Conservation (phyloP, 1,140 invertebrate species). For the Macrostomum lignano region DNA sequence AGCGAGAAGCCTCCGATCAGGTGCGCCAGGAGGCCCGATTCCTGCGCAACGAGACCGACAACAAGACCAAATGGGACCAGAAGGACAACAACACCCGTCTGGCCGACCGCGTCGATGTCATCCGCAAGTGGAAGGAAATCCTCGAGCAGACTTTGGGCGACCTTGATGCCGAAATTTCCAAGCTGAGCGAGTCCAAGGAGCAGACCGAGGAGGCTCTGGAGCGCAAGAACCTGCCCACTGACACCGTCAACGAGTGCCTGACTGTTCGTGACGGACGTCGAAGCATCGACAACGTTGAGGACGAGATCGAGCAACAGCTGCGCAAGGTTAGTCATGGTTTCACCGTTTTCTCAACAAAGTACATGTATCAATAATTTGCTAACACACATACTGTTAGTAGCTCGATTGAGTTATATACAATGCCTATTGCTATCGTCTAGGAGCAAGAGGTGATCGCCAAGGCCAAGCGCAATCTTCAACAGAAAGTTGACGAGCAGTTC, state of each 20-base stretch:
- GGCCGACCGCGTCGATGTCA: slow-evolving; percentile 33
- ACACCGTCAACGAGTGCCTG: slow-evolving; percentile 1
- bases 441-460: slow-evolving; percentile 1
- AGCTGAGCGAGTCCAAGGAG: slow-evolving; percentile 10
- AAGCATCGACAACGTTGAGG: slow-evolving; percentile 41
- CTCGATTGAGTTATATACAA: too few relatives aligned
- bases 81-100: slow-evolving; percentile 45
- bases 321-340: slow-evolving; percentile 33
- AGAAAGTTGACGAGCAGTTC: slow-evolving; percentile 44
- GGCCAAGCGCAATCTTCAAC: slow-evolving; percentile 18
- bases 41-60: slow-evolving; percentile 41
- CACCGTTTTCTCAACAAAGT: slow-evolving; percentile 10
- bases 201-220: slow-evolving; percentile 42
- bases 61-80: slow-evolving; percentile 44
- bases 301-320: slow-evolving; percentile 42
- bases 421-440: slow-evolving; percentile 12
- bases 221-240: slow-evolving; percentile 19
- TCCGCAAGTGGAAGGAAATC: slow-evolving; percentile 38
- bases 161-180: slow-evolving; percentile 28
- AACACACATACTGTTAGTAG: too few relatives aligned
- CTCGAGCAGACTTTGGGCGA: slow-evolving; percentile 38
- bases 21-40: slow-evolving; percentile 42
- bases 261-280: slow-evolving; percentile 35
- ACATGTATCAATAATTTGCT: too few relatives aligned
- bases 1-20: slow-evolving; percentile 33